Base-by-base conservation (phyloP, 2,113 vertebrate species). In the Ageneiosus marmoratus region DNA sequence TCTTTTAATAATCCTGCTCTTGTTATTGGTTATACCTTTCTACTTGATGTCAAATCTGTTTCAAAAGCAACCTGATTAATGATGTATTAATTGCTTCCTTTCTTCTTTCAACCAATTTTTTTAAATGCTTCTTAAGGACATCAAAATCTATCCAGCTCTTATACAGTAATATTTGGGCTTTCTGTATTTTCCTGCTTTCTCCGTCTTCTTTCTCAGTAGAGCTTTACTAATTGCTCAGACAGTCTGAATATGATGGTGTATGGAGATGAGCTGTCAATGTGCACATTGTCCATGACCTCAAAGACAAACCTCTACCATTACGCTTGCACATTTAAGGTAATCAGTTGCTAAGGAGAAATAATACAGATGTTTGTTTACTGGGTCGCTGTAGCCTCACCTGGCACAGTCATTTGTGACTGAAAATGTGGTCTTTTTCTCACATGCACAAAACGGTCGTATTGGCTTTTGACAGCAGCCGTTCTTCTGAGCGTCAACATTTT, bases 191-290 rank as follows among this genome's bases (percentile, higher is more conserved):
- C 29, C 50, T 12, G 46, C 69, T 53, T 56, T 60, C 79, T 70
- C 67, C 10, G 48, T 89, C 37, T 12, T 55, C 69, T 53, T 56
- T 60, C 79, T 70, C 67, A 20, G 48, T 89, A 84, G 60, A 87
- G 89, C 88, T 90, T 91, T 90, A 87, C 89, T 89, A 87, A 84
- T 88, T 88, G 88, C 86, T 87, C 88, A 85, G 62, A 80, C 70
- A 74, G 53, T 89, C 53, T 69, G 90, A 89, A 90, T 89, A 86
- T 90, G 89, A 91, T 89, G 89, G 87, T 89, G 88, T 88, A 90
- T 91, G 91, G 86, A 90, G 91, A 93, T 91, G 88, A 90, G 90
- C 84, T 89, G 83, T 89, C 90, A 89, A 88, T 88, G 90, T 91
- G 90, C 88, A 92, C 88, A 91, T 91, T 88, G 87, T 87, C 88